Evolutionary conservation across 2,113 vertebrate species (phyloP).

Genomic region (Prinia subflava): DNA sequence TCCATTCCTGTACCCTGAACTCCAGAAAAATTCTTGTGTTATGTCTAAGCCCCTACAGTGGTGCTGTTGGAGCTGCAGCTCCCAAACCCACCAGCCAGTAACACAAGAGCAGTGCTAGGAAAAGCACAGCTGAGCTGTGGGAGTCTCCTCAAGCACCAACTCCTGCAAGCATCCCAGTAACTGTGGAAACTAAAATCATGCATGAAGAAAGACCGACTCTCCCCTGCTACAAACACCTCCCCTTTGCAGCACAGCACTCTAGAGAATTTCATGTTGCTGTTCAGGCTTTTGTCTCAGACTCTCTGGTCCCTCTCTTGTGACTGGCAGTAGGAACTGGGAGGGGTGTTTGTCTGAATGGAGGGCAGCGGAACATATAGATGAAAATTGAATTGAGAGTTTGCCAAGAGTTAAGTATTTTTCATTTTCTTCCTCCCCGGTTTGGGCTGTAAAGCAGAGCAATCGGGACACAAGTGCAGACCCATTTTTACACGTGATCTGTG

Average conservation of each 20-base stretch:
- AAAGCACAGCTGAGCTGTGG: constrained; percentile 24
- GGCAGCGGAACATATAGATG: background rate
- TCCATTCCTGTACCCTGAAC: background rate
- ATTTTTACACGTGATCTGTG: background rate
- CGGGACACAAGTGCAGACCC: background rate
- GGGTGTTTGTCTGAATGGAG: background rate
- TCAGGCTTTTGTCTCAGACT: background rate
- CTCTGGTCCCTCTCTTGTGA: background rate
- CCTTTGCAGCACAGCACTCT: background rate
- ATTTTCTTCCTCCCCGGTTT: background rate
- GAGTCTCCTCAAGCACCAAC: background rate
- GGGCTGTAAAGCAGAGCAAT: background rate
- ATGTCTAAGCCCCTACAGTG: background rate
- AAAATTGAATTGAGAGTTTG: constrained; percentile 21
- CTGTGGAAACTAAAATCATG: background rate
- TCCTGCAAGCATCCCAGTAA: background rate
- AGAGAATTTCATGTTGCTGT: background rate
- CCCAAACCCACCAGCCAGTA: background rate
- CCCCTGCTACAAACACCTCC: background rate
- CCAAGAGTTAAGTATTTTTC: background rate
- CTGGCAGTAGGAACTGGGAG: no score
- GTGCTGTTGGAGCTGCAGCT: background rate
- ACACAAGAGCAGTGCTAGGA: background rate
- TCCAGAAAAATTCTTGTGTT: background rate
- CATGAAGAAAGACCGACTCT: background rate